Evolutionary conservation across 2,113 vertebrate species (phyloP), one percentile per base, ranked within the genome.

Genomic region (Lagopus leucura): DNA sequence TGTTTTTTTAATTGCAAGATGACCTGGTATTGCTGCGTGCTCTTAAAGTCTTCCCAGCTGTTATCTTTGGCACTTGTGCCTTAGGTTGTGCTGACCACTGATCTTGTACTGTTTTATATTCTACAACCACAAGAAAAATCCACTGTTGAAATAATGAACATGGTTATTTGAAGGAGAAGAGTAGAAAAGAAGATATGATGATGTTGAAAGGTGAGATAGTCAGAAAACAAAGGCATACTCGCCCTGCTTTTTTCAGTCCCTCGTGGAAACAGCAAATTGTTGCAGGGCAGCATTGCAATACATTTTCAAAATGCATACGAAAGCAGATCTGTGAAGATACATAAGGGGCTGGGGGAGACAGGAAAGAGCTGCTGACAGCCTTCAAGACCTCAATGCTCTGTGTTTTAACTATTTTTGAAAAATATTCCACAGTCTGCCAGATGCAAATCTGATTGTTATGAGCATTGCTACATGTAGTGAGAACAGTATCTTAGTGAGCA

Each of bases 101-200:
- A 32, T 83, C 65, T 93, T 57, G 32, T 67, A 47, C 60, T 79
- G 70, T 78, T 36, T 80, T 27, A 13, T 43, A 50, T 73, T 88
- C 45, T 83, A 77, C 88, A 91, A 86, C 28, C 63, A 73, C 42
- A 77, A 82, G 85, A 77, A 74, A 83, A 88, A 64, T 32, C 25
- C 52, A 57, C 32, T 83, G 50, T 93, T 92, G 76, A 71, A 95
- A 67, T 72, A 83, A 50, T 78, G 73, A 83, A 43, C 60, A 3
- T 81, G 42, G 25, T 86, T 82, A 38, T 80, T 91, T 88, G 79
- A 88, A 88, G 69, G 82, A 83, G 73, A 78, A 88, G 64, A 86
- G 43, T 81, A 92, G 78, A 74, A 82, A 24, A 83, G 82, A 90
- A 83, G 34, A 77, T 92, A 71, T 0, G 24, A 45, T 74, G 55